phyloP scores from a whole-genome alignment of 1,140 invertebrate species.

The Ladona fulva region DNA sequence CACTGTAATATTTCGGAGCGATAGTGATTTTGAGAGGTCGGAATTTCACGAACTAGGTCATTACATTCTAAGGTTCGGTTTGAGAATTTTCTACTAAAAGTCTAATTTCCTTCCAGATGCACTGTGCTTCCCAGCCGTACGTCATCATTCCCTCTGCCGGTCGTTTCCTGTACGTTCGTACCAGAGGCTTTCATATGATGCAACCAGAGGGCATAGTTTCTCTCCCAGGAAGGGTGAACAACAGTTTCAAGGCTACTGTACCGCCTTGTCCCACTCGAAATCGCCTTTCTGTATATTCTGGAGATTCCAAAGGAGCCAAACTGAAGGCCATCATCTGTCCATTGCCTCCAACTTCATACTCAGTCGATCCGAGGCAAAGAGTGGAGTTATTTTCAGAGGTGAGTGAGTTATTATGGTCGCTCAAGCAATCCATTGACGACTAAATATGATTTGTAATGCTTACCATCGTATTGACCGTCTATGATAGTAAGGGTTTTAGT shows the following conservation, averaged over 20 bases:
- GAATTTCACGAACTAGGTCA: no score
- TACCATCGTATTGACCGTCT: no score
- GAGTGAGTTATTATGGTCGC: neutral
- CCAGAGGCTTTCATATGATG: neutral
- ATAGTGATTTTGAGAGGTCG: no score
- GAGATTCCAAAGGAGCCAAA: neutral
- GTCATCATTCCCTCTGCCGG: neutral
- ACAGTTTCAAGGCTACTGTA: neutral
- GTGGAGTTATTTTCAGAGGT: neutral
- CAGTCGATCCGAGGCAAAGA: neutral
- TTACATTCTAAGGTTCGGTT: no score
- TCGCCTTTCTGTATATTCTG: neutral
- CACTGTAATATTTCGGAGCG: no score
- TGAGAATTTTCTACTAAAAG: no score
- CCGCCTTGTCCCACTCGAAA: neutral
- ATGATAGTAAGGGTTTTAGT: no score
- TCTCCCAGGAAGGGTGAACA: neutral
- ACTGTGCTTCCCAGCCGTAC: neutral
- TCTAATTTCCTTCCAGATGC: neutral
- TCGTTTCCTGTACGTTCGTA: neutral
- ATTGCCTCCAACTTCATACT: neutral
- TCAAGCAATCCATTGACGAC: no score
- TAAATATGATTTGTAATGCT: no score
- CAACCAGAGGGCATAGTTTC: neutral
- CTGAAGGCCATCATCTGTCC: neutral